Evolutionary conservation across 2,797 vertebrate species (phyloP), one percentile per base, ranked within the genome.

Genomic region (Adelosebastes latens): DNA sequence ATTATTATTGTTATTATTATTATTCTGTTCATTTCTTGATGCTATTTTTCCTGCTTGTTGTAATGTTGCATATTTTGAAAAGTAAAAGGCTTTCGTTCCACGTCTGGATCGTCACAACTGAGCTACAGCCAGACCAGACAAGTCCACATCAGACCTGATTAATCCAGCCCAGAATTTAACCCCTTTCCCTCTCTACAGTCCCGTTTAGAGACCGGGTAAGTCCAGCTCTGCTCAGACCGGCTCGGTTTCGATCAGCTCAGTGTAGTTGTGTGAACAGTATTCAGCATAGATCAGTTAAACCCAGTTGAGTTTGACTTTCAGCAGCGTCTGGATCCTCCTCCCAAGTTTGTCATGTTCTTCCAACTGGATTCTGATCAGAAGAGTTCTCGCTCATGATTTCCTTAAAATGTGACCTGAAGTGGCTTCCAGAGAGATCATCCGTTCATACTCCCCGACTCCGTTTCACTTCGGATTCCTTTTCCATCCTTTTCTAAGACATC

Each of bases 1-100:
- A 75, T 90, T 87, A 81, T 89, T 89, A 90, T 79, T 89, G 32
- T 74, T 86, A 76, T 53, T 85, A 77, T 56, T 85, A 72, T 85
- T 71, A 83, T 82, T 84, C 65, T 81, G 34, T 86, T 92, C 76
- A 60, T 60, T 75, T 87, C 69, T 89, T 80, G 87, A 86, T 90
- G 86, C 84, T 89, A 89, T 85, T 91, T 58, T 90, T 94, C 94
- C 92, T 94, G 93, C 87, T 93, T 91, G 84, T 91, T 87, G 81
- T 93, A 87, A 93, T 86, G 90, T 95, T 96, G 95, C 95, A 96
- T 96, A 96, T 95, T 93, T 93, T 92, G 86, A 92, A 89, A 92
- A 91, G 89, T 92, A 91, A 91, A 94, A 95, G 94, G 91, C 90
- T 84, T 93, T 90, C 62, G 62, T 81, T 91, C 80, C 84, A 72